Conservation (phyloP, 2,888 invertebrate species). For the Euzetes globulus region DNA sequence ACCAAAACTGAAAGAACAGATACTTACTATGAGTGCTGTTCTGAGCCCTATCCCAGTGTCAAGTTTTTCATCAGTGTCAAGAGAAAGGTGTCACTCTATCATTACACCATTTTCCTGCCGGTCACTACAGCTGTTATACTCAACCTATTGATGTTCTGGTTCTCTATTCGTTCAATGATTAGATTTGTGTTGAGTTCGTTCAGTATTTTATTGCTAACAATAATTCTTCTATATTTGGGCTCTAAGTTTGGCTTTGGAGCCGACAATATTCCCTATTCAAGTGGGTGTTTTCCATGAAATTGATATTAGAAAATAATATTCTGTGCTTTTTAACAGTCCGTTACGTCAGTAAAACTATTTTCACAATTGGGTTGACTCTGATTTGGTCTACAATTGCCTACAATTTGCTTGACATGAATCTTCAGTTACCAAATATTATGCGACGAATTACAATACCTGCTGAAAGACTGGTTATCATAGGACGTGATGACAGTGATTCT, state of each 20-base stretch:
- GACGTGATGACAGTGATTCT: background rate
- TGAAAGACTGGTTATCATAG: background rate
- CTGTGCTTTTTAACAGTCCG: background rate
- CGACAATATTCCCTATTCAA: constrained; percentile 18
- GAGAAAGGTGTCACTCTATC: constrained; percentile 30
- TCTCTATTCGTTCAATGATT: constrained; percentile 11
- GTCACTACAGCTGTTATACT: constrained; percentile 20
- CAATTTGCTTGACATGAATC: background rate
- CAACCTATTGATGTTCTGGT: constrained; percentile 31
- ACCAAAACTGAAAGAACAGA: background rate
- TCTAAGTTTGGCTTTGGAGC: constrained; percentile 28
- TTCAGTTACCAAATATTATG: background rate
- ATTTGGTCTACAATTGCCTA: constrained; percentile 3
- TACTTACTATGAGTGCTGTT: background rate
- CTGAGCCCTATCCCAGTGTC: constrained; percentile 22
- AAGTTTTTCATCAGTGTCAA: background rate
- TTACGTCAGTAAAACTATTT: constrained; percentile 1
- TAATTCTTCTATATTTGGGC: constrained; percentile 28
- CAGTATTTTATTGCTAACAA: constrained; percentile 22
- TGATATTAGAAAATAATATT: background rate
- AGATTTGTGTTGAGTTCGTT: constrained; percentile 21
- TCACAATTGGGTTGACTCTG: background rate
- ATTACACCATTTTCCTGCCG: constrained; percentile 28
- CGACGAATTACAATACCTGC: background rate
- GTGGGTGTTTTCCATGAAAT: background rate